Evolutionary conservation across 2,888 invertebrate species (phyloP).

Genomic region (Drosophila antonietae): DNA sequence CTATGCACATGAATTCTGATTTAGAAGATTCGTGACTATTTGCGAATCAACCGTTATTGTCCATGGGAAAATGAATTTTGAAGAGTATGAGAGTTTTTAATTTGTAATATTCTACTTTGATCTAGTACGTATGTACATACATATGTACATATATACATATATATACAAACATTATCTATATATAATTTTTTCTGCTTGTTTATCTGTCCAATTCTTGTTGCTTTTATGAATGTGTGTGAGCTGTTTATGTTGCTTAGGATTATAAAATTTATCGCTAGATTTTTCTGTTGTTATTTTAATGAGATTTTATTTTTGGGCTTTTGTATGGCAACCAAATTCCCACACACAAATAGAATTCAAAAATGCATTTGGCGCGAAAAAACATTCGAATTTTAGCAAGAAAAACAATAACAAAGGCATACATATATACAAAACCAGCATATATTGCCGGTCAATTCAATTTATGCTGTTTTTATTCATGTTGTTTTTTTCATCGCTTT

Average conservation of each 20-base stretch:
- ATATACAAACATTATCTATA: background rate
- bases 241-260: constrained; percentile 34
- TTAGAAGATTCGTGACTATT: background rate
- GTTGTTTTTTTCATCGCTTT: constrained; percentile 39
- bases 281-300: constrained; percentile 14
- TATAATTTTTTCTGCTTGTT: background rate
- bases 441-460: constrained; percentile 58
- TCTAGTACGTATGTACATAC: background rate
- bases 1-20: background rate
- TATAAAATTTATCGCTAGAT: constrained; percentile 40
- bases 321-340: constrained; percentile 20
- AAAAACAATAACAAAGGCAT: constrained; percentile 23
- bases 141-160: background rate
- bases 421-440: constrained; percentile 10
- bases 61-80: background rate
- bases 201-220: constrained; percentile 24
- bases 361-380: constrained; percentile 58
- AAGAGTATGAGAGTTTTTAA: background rate
- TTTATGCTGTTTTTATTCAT: constrained; percentile 55
- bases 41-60: background rate
- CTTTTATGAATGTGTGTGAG: constrained; percentile 16
- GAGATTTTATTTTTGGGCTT: constrained; percentile 23
- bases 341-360: constrained; percentile 18
- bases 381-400: constrained; percentile 24
- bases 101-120: background rate